Evolutionary conservation across 2,113 vertebrate genomes (phyloP), one percentile per base, ranked within the genome.

Genomic region (Nerophis lumbriciformis): DNA sequence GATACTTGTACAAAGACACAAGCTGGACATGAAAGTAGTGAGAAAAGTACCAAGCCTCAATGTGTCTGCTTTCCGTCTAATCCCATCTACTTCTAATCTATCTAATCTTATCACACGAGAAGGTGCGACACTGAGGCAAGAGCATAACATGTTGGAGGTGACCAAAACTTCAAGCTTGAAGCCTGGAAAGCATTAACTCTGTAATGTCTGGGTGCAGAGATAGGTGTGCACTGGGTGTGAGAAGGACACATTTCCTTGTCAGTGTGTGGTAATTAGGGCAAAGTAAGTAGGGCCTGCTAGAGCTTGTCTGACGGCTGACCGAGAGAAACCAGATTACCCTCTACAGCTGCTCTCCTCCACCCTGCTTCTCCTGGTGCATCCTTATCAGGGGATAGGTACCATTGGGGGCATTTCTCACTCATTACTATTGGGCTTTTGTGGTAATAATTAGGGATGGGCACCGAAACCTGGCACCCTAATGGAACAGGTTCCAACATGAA

Each of bases 281-380:
- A 73, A 79, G 78, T 73, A 79, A 78, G 83, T 68, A 69, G 73
- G 81, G 78, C 87, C 73, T 87, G 88, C 86, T 81, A 44, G 74
- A 82, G 83, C 87, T 85, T 87, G 89, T 86, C 79, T 85, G 78
- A 70, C 69, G 75, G 72, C 62, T 88, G 86, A 89, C 89, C 89
- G 84, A 82, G 74, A 83, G 88, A 87, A 79, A 84, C 77, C 44
- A 80, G 81, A 89, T 88, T 89, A 87, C 77, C 82, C 73, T 72
- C 81, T 80, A 77, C 88, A 89, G 88, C 87, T 89, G 86, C 83
- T 85, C 81, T 70, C 68, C 42, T 85, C 76, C 72, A 58, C 28
- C 56, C 66, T 79, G 65, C 63, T 54, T 59, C 38, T 59, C 19
- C 66, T 80, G 67, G 79, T 81, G 74, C 80, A 67, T 61, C 66